Evolutionary conservation across 2,888 invertebrate species (phyloP).

Genomic region (Adelognathus sp.): DNA sequence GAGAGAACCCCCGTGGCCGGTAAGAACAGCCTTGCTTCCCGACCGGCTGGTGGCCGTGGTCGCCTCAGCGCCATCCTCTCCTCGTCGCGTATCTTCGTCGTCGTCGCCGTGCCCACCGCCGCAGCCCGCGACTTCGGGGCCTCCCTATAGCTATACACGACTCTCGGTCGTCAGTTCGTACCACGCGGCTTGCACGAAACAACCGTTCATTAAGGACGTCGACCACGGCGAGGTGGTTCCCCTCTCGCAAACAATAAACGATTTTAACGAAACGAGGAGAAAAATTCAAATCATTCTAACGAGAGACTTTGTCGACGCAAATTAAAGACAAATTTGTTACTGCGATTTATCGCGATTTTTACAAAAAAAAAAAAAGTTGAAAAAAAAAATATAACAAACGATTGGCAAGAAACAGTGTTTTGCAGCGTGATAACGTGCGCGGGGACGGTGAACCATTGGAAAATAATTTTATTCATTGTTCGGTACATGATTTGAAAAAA

Average conservation of each 20-base stretch:
- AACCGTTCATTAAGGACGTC: constrained; percentile 75
- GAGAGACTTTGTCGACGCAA: not conserved
- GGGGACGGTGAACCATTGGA: not conserved
- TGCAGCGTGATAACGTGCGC: not conserved
- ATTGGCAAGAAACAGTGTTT: not conserved
- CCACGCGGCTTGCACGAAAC: constrained; percentile 80
- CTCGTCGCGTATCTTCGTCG: constrained; percentile 19
- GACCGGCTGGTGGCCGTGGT: constrained; percentile 54
- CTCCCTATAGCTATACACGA: constrained; percentile 74
- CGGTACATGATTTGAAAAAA: not conserved
- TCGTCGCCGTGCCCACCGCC: constrained; percentile 35
- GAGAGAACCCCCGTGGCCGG: constrained; percentile 69
- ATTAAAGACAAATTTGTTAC: too few species aligned
- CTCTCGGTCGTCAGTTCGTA: constrained; percentile 78
- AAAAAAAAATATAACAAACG: not conserved
- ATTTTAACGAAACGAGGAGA: constrained; percentile 13
- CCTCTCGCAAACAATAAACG: constrained; percentile 41
- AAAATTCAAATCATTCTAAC: not conserved
- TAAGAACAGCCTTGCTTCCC: constrained; percentile 67
- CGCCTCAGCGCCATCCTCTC: constrained; percentile 48
- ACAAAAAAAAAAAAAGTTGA: not conserved
- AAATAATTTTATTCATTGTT: not conserved
- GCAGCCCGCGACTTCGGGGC: constrained; percentile 39
- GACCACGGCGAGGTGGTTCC: constrained; percentile 63
- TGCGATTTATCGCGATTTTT: not conserved